Conservation (phyloP, 2,797 vertebrate species). For the Pangasius macronema region DNA sequence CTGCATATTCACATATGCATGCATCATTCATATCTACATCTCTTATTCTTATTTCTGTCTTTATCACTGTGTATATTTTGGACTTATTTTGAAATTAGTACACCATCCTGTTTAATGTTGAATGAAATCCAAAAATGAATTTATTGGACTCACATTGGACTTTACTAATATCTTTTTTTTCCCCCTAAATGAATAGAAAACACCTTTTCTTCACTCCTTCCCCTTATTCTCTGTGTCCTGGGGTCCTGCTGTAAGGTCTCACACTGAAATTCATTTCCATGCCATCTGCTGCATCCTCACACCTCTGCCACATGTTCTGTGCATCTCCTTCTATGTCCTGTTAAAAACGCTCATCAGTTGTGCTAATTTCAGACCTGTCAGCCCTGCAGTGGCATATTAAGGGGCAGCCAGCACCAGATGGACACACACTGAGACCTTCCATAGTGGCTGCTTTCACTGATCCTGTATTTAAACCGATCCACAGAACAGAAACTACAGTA, state of each 20-base stretch:
- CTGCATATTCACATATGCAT: background rate
- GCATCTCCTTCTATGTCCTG: slow-evolving; percentile 26
- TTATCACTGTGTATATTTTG: background rate
- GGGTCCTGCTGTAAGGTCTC: slow-evolving; percentile 38
- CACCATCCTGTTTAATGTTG: background rate
- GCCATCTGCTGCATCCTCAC: slow-evolving; percentile 67
- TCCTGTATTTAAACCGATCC: background rate
- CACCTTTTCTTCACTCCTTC: background rate
- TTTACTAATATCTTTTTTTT: slow-evolving; percentile 1
- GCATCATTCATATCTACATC: background rate
- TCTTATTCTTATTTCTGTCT: background rate
- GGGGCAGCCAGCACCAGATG: slow-evolving; percentile 13
- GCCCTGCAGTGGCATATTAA: slow-evolving; percentile 14
- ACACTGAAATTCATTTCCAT: slow-evolving; percentile 43
- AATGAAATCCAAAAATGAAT: background rate
- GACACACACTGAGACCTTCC: slow-evolving; percentile 16
- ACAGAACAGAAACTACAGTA: background rate
- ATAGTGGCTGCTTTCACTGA: background rate
- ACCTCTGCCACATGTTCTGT: slow-evolving; percentile 61
- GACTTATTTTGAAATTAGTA: background rate
- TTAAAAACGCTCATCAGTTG: slow-evolving; percentile 14
- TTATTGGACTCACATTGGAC: too few relatives aligned
- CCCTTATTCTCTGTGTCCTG: slow-evolving; percentile 17
- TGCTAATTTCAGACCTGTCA: slow-evolving; percentile 33
- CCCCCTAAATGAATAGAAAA: background rate